Evolutionary conservation across 2,113 vertebrate genomes (phyloP).

Genomic region (Camelus bactrianus): DNA sequence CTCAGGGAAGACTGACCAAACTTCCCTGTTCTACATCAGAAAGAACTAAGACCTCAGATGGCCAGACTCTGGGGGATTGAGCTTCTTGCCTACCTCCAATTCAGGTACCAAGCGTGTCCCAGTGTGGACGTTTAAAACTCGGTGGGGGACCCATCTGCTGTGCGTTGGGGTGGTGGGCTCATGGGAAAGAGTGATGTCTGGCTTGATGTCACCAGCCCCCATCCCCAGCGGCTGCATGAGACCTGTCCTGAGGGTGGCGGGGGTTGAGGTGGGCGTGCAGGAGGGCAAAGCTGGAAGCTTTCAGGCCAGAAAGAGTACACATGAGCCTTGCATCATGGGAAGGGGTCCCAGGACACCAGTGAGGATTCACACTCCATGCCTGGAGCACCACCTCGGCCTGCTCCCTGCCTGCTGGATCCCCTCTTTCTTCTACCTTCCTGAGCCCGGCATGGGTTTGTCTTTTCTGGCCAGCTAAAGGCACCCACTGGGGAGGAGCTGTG

Average conservation of each 20-base stretch:
- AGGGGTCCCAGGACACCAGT: background rate
- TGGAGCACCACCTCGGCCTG: background rate
- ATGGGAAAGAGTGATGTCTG: background rate
- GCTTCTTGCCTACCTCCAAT: background rate
- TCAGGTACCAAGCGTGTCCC: background rate
- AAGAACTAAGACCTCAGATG: background rate
- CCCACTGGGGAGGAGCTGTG: background rate
- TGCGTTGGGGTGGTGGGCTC: background rate
- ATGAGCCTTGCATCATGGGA: accelerated
- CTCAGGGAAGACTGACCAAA: background rate
- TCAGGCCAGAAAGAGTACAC: background rate
- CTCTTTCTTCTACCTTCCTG: background rate
- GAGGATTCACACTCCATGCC: background rate
- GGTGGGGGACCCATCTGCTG: background rate
- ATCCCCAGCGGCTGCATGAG: background rate
- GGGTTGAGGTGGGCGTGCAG: accelerated
- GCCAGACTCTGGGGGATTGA: background rate
- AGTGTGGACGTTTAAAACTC: background rate
- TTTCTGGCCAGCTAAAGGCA: background rate
- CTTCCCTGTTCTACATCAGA: background rate
- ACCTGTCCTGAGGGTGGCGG: background rate
- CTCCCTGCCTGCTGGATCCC: background rate
- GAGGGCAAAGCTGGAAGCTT: background rate
- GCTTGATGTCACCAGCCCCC: background rate
- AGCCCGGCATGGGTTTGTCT: background rate